These are phyloP conservation scores for Bombus ignitus DNA, from an alignment of 1,140 invertebrate genomes.

Conservation along the genomic window DNA sequence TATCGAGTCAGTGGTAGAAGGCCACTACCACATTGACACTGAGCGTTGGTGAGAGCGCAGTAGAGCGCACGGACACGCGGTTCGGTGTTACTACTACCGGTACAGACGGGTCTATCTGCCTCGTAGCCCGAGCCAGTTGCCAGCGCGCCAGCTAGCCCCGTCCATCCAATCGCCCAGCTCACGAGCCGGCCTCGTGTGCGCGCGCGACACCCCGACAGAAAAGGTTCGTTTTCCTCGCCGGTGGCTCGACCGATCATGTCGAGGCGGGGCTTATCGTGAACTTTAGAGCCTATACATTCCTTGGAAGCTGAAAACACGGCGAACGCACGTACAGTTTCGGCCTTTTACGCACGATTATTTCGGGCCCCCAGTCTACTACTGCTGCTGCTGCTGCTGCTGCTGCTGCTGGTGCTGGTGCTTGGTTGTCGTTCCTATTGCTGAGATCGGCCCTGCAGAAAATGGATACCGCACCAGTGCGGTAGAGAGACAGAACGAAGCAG, in stretches of 20 bases:
- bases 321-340: constrained; percentile 11
- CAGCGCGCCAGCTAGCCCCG: constrained; percentile 66
- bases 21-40: constrained; percentile 46
- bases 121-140: constrained; percentile 69
- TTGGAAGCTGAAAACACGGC: constrained; percentile 34
- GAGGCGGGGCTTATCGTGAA: constrained; percentile 63
- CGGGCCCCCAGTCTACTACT: constrained; percentile 28
- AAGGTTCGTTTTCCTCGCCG: constrained; percentile 64
- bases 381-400: constrained; percentile 6
- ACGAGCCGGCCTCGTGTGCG: constrained; percentile 73
- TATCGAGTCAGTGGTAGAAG: constrained; percentile 42
- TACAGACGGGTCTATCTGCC: constrained; percentile 58
- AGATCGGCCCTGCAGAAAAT: constrained; percentile 62
- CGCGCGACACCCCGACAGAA: constrained; percentile 57
- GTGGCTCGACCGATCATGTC: constrained; percentile 59
- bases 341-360: constrained; percentile 24
- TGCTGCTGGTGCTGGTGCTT: background rate
- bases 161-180: constrained; percentile 64
- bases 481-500: constrained; percentile 36
- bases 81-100: constrained; percentile 52
- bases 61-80: constrained; percentile 56
- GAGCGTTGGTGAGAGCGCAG: constrained; percentile 16
- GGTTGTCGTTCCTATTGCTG: constrained; percentile 46
- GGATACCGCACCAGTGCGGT: constrained; percentile 62
- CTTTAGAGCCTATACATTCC: constrained; percentile 40